Conservation (phyloP, 2,888 invertebrate species). For the Leucania comma region DNA sequence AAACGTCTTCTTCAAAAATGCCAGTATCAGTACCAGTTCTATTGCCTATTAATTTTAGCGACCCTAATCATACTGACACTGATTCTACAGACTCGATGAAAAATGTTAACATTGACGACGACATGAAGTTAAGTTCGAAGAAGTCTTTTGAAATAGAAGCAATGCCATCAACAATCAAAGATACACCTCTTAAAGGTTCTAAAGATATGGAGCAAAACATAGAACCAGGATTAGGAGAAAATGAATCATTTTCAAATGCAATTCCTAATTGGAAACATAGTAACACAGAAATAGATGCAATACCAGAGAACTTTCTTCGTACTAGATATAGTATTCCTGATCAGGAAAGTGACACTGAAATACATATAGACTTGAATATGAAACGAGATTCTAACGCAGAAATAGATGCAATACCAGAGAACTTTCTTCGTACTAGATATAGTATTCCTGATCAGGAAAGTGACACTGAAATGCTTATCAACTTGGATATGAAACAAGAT, state of each 20-base stretch:
- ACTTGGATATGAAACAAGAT: not conserved
- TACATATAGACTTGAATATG: not conserved
- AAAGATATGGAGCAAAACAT: slow-evolving; percentile 1
- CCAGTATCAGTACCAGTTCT: slow-evolving; percentile 13
- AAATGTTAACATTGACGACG: not conserved
- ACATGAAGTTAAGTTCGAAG: not conserved
- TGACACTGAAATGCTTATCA: not conserved
- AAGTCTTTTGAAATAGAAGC: not conserved
- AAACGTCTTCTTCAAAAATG: not conserved
- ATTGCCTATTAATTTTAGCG: not conserved
- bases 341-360: not conserved
- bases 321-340: slow-evolving; percentile 5
- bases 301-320: slow-evolving; percentile 4
- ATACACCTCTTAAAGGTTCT: not conserved
- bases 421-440: slow-evolving; percentile 3
- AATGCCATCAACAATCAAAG: not conserved
- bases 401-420: slow-evolving; percentile 1
- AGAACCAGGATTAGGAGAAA: not conserved
- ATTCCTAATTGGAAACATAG: not conserved
- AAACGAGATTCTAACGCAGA: not conserved
- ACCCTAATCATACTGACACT: not conserved
- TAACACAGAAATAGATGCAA: slow-evolving; percentile 2
- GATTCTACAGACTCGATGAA: not conserved
- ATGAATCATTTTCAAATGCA: not conserved
- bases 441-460: not conserved